Evolutionary conservation across 2,113 vertebrate species (phyloP), one percentile per base, ranked within the genome.

Genomic region (Euleptes europaea): DNA sequence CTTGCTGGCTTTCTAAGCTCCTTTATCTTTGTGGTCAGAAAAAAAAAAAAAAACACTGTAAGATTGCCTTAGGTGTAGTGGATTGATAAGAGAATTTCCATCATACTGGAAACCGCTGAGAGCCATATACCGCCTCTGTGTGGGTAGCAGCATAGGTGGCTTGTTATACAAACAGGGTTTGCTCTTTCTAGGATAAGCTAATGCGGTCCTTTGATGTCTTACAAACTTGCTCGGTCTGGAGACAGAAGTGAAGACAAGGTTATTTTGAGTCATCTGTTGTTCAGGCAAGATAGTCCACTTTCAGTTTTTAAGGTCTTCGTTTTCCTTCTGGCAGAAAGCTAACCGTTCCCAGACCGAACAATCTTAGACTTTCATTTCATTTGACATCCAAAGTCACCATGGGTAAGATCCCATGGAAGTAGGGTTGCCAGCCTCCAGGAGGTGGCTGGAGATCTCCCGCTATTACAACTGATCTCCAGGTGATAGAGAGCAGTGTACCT

Each of bases 21-120:
- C 74, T 78, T 84, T 77, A 84, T 84, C 74, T 70, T 77, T 51
- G 83, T 42, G 65, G 74, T 84, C 83, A 54, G 65, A 77, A 77
- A 23, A 54, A 54, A n/a, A n/a, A n/a, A 54, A 54, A 54, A 54
- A 69, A n/a, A 44, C 83, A 84, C 23, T 84, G 35, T 31, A 84
- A 78, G 74, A 70, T 70, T 84, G 73, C 83, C 69, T 78, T 49
- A 84, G 74, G 83, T 66, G 31, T n/a, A 40, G 35, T 51, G 69
- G 49, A 42, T 72, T 77, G 74, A 84, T 77, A 84, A 84, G 74
- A 51, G 74, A 69, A 77, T 78, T 69, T 63, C 77, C 33, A 42
- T 78, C 44, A 51, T 69, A 23, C 26, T 26, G 21, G 28, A 69
- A 84, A 69, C 47, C 31, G 66, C 47, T 42, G 33, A 69, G 35